These are phyloP conservation scores for Bombycilla garrulus DNA, from an alignment of 2,113 vertebrate species.

Conservation along the genomic window DNA sequence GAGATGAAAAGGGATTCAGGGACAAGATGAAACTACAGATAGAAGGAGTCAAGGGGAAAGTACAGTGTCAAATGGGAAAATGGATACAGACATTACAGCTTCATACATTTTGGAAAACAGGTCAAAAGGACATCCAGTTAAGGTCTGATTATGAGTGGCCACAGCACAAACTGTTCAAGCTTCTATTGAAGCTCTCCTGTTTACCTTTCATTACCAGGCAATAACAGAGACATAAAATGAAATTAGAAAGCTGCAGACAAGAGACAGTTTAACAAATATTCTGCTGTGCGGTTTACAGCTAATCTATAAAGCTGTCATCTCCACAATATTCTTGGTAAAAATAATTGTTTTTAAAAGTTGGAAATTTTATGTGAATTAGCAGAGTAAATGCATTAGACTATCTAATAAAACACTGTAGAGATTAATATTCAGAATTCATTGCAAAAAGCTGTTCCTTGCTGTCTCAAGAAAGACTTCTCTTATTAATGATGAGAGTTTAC, in stretches of 20 bases:
- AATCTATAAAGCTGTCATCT: constrained; percentile 31
- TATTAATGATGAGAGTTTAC: not conserved
- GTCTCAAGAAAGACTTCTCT: not conserved
- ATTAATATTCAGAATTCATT: constrained; percentile 16
- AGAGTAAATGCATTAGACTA: not conserved
- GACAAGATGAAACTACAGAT: not conserved
- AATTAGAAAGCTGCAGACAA: constrained; percentile 3
- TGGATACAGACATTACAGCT: not conserved
- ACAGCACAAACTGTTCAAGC: not conserved
- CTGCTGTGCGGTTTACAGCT: not conserved
- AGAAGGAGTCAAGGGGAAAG: not conserved
- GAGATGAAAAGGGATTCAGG: constrained; percentile 27
- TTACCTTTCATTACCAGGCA: constrained; percentile 44
- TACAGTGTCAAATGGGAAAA: not conserved
- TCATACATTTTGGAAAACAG: not conserved
- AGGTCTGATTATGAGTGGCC: not conserved
- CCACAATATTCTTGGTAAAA: not conserved
- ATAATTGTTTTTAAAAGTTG: not conserved
- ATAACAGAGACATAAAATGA: constrained; percentile 7
- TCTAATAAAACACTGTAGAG: not conserved
- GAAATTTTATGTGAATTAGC: constrained; percentile 13
- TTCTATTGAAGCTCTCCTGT: not conserved
- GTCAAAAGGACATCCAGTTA: constrained; percentile 11
- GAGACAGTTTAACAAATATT: constrained; percentile 38
- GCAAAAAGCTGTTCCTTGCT: not conserved